Percentiles rank a stretch among this genome's conserved stretches.
phyloP scores from a whole-genome alignment of 2,113 vertebrate genomes.

The Casuarius casuarius region DNA sequence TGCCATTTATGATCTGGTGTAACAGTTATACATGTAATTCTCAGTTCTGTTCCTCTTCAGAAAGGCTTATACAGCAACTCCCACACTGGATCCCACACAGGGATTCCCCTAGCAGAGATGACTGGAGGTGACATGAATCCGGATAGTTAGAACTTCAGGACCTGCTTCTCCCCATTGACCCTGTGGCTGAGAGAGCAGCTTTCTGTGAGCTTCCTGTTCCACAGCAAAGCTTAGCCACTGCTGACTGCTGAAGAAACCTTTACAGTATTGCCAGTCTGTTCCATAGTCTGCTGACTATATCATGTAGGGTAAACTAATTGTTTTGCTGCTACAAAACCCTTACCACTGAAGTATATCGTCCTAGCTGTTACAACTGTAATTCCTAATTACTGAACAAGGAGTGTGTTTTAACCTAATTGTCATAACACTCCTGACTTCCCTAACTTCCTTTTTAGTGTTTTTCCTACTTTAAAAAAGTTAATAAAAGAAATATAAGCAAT shows the following conservation, averaged over 20 bases:
- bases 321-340: neutral
- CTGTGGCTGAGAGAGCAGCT: neutral
- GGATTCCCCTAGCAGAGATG: neutral
- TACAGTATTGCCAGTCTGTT: neutral
- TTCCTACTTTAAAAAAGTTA: neutral
- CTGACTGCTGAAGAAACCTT: neutral
- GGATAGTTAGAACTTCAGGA: neutral
- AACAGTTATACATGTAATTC: neutral
- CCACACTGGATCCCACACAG: accelerated
- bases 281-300: neutral
- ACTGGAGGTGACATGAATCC: neutral
- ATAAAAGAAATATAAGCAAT: neutral
- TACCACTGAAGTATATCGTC: neutral
- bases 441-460: neutral
- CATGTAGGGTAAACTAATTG: neutral
- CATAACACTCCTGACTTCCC: neutral
- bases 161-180: neutral
- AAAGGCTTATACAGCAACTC: neutral
- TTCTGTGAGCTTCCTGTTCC: neutral
- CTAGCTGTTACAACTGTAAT: neutral
- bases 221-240: neutral
- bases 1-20: neutral
- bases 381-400: neutral
- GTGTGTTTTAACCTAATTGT: neutral
- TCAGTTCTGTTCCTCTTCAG: neutral